Percentiles rank a stretch among this genome's conserved stretches.
phyloP scores from a whole-genome alignment of 2,113 vertebrate genomes.

The Polypterus senegalus region DNA sequence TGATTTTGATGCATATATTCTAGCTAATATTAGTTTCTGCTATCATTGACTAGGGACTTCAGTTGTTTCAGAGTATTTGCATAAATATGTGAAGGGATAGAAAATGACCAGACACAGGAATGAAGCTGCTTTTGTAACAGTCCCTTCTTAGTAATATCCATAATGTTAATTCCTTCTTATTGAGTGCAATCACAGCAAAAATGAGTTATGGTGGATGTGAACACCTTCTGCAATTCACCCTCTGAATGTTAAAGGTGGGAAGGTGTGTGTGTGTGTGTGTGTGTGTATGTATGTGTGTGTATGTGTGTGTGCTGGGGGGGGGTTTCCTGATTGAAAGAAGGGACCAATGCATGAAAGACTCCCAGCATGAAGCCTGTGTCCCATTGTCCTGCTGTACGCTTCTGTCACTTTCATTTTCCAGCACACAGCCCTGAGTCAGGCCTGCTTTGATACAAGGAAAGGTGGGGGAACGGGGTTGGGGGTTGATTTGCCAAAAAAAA shows the following conservation, averaged over 20 bases:
- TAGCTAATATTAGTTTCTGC: too few relatives aligned
- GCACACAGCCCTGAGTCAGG: slow-evolving; percentile 48
- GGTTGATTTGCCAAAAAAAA: slow-evolving; percentile 28
- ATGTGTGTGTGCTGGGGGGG: slow-evolving; percentile 18
- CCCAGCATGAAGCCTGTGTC: slow-evolving; percentile 54
- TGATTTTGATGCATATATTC: too few relatives aligned
- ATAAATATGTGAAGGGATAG: too few relatives aligned
- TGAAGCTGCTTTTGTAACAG: too few relatives aligned
- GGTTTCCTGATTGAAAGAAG: slow-evolving; percentile 54
- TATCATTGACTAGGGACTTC: too few relatives aligned
- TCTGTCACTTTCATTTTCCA: slow-evolving; percentile 69
- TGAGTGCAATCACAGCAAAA: too few relatives aligned
- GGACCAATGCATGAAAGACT: slow-evolving; percentile 56
- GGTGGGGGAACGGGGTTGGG: slow-evolving; percentile 7
- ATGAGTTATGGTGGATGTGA: too few relatives aligned
- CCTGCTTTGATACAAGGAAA: slow-evolving; percentile 52
- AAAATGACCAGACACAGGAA: too few relatives aligned
- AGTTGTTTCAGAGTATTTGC: too few relatives aligned
- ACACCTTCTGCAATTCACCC: too few relatives aligned
- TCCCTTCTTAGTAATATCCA: too few relatives aligned
- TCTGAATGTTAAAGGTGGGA: not conserved
- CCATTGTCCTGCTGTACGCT: slow-evolving; percentile 57
- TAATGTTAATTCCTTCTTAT: too few relatives aligned
- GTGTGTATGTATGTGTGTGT: slow-evolving; percentile 2
- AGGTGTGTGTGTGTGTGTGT: slow-evolving; percentile 4